Base-by-base conservation (phyloP, 2,797 vertebrate genomes). In the Hoplostethus mediterraneus region DNA sequence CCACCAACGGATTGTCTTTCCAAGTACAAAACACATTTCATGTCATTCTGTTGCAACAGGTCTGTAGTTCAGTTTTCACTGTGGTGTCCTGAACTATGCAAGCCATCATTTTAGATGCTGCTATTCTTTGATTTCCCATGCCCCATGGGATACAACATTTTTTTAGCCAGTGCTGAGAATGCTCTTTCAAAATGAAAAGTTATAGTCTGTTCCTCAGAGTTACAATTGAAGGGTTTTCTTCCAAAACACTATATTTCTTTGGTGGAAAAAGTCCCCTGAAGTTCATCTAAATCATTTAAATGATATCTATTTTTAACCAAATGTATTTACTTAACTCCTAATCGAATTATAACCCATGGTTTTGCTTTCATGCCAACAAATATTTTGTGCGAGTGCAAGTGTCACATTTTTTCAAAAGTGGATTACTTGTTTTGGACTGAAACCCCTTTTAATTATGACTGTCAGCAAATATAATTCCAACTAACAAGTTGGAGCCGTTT, bases 41-140 rank as follows among this genome's bases (percentile, higher is more conserved):
- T 40, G 38, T 40, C 40, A 42, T 11, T 42, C 40, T 42, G 40
- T 42, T 42, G 25, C 53, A 30, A 31, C 44, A 13, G 10, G n/a
- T 48, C 38, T 59, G 28, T 48, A 62, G 48, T 48, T 62, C 30
- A 48, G 59, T 7, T 14, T 47, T 31, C 44, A 8, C 7, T 28
- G 58, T 45, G 63, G 63, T 31, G 45, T 30, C 17, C 16, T 10
- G 25, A 44, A 54, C 38, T 30, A 16, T 21, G 17, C 40, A 30
- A 60, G 14, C 58, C 13, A 14, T 25, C 25, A 30, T 44, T 17
- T n/a, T 55, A n/a, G 38, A 44, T 9, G 28, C 53, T 56, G 64
- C 40, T 67, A 56, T n/a, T 45, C 53, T 67, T 67, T 48, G 44
- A 62, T 48, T 62, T 62, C 42, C 44, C 33, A 8, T 17, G 38